Evolutionary conservation across 1,140 invertebrate genomes (phyloP).

Genomic region (Bombyx mandarina): DNA sequence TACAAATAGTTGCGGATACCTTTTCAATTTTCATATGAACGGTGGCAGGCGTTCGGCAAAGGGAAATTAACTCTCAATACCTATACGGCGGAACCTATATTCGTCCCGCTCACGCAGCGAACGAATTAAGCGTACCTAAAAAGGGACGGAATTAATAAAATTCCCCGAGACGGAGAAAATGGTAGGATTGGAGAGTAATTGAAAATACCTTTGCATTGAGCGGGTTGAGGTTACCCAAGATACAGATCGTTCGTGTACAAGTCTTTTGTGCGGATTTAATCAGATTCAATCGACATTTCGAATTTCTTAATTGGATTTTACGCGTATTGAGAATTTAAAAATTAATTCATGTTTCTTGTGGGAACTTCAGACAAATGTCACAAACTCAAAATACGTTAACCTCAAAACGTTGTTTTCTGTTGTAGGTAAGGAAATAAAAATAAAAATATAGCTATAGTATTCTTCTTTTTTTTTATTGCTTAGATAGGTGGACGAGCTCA

Average conservation of each 20-base stretch:
- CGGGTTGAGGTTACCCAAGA: conserved; percentile 21
- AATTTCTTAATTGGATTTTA: conserved; percentile 29
- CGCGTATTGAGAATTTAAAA: conserved; percentile 11
- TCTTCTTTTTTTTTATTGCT: no score
- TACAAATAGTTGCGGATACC: conserved; percentile 4
- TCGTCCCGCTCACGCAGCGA: conserved; percentile 11
- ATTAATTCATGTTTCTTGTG: no score
- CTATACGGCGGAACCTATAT: conserved; percentile 23
- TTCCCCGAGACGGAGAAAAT: conserved; percentile 29
- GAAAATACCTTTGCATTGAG: conserved; percentile 41
- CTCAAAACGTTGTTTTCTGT: no score
- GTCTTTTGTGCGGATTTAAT: conserved; percentile 32
- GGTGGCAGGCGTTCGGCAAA: conserved; percentile 26
- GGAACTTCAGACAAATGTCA: no score
- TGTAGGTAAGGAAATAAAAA: no score
- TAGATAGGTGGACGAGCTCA: no score
- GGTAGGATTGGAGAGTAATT: conserved; percentile 39
- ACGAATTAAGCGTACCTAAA: conserved; percentile 7
- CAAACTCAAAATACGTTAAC: no score
- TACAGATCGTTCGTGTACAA: conserved; percentile 18
- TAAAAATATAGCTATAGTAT: no score
- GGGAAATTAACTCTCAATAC: conserved; percentile 34
- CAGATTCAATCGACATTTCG: conserved; percentile 18
- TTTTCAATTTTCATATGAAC: conserved; percentile 34
- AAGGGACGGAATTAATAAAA: conserved; percentile 29